A percentile compares a stretch with the other conserved stretches of the same genome.
Evolutionary conservation across 2,113 vertebrate species (phyloP).

Genomic region (Thamnophis sirtalis): DNA sequence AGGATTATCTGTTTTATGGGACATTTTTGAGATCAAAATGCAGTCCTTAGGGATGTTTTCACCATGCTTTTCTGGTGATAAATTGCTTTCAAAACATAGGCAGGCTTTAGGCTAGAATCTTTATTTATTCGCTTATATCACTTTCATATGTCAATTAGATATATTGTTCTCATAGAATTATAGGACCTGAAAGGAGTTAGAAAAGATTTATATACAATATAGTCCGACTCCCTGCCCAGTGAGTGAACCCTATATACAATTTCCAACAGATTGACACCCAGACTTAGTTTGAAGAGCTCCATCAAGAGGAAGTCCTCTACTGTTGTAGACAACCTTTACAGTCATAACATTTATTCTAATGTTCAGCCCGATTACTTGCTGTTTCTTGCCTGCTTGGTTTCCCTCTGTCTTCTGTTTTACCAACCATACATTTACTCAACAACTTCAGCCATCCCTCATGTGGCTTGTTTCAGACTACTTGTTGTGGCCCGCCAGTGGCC

Average conservation of each 20-base stretch:
- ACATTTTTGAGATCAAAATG: not conserved
- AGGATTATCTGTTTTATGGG: conserved; percentile 45
- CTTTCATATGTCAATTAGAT: conserved; percentile 44
- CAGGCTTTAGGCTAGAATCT: not conserved
- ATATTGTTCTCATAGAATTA: not conserved
- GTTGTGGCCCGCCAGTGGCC: no score
- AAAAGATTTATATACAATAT: not conserved
- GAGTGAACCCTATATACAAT: not conserved
- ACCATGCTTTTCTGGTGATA: not conserved
- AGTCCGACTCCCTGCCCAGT: not conserved
- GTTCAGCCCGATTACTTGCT: not conserved
- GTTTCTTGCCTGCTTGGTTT: not conserved
- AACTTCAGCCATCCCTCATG: not conserved
- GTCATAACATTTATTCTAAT: not conserved
- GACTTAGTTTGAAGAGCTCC: not conserved
- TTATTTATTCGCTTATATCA: conserved; percentile 28
- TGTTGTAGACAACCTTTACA: not conserved
- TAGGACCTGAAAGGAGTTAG: not conserved
- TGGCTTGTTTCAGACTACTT: not conserved
- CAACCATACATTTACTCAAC: not conserved
- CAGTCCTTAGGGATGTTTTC: conserved; percentile 10
- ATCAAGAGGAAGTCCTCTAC: not conserved
- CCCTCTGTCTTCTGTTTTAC: not conserved
- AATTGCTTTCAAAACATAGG: conserved; percentile 36
- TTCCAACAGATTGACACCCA: not conserved